Base-by-base conservation (phyloP, 2,888 invertebrate genomes). In the Salpingus planirostris region DNA sequence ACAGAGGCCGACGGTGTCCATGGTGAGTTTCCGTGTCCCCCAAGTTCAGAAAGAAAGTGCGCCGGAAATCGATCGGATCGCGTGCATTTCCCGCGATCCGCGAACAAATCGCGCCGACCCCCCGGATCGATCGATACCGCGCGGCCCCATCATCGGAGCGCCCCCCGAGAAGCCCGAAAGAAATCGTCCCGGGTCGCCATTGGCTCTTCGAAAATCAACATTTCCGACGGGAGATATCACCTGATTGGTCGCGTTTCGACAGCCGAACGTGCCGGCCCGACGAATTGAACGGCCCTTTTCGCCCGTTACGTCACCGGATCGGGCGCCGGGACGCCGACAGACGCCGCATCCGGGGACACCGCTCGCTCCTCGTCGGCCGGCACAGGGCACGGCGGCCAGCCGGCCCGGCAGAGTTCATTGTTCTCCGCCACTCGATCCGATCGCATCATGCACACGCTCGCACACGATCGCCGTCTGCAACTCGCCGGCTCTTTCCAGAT, bases 321-420 rank as follows among this genome's bases (percentile, higher is more conserved):
- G 21, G 21, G 22, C 31, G 15, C 27, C 30, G 33, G 24, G 34
- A 26, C 31, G 35, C 27, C 36, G 15, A 27, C n/a, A n/a, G n/a
- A n/a, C n/a, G n/a, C n/a, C 8, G 15, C 24, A 24, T 33, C 33
- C 21, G 27, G 21, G 22, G 31, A 29, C 33, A 29, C 24, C 32
- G 31, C 18, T 24, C 14, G 15, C 6, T 18, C 8, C 6, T 18
- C 6, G n/a, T n/a, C n/a, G n/a, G n/a, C n/a, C n/a, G n/a, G n/a
- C n/a, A n/a, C n/a, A n/a, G n/a, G 26, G 18, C 38, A 42, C 43
- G 42, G 45, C 44, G 42, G 30, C 26, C n/a, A n/a, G n/a, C n/a
- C n/a, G n/a, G n/a, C n/a, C n/a, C 59, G 59, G 59, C 55, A 67
- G 67, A 56, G 69, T 69, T 69, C 69, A 69, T 69, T 69, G 69